These are phyloP conservation scores for Sceloporus undulatus DNA, from an alignment of 2,113 vertebrate genomes.

Conservation along the genomic window DNA sequence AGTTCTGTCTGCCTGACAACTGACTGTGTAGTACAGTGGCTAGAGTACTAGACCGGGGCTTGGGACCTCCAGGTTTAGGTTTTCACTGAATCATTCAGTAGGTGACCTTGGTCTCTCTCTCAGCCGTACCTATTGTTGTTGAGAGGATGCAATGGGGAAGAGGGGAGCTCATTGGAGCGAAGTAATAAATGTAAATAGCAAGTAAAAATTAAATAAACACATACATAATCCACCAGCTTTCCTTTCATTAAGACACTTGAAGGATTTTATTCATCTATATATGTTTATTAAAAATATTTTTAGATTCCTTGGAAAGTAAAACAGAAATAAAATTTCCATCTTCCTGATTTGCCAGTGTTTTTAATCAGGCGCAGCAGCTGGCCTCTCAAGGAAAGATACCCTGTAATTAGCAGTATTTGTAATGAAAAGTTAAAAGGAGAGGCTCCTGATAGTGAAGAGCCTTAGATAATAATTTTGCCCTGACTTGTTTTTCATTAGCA, in stretches of 20 bases:
- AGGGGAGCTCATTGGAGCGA: not conserved
- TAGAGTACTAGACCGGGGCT: not conserved
- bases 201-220: not conserved
- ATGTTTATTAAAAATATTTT: not conserved
- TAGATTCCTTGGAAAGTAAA: slow-evolving; percentile 28
- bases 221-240: not conserved
- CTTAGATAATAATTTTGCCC: slow-evolving; percentile 55
- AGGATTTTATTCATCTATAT: not conserved
- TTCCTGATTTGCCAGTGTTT: slow-evolving; percentile 45
- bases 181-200: not conserved
- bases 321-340: slow-evolving; percentile 23
- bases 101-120: not conserved
- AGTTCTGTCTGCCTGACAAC: too few species aligned
- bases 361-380: slow-evolving; percentile 58
- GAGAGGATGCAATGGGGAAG: not conserved
- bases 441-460: slow-evolving; percentile 41
- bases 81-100: not conserved
- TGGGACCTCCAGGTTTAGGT: not conserved
- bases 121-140: not conserved
- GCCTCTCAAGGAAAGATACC: slow-evolving; percentile 49
- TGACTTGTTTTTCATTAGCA: slow-evolving; percentile 50
- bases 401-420: slow-evolving; percentile 58
- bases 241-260: not conserved
- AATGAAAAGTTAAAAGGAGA: slow-evolving; percentile 56
- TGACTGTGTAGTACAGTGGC: too few species aligned